A percentile compares a stretch with the other conserved stretches of the same genome.
Conservation (phyloP, 2,888 invertebrate species). For the Arrhopalites spinosus region DNA sequence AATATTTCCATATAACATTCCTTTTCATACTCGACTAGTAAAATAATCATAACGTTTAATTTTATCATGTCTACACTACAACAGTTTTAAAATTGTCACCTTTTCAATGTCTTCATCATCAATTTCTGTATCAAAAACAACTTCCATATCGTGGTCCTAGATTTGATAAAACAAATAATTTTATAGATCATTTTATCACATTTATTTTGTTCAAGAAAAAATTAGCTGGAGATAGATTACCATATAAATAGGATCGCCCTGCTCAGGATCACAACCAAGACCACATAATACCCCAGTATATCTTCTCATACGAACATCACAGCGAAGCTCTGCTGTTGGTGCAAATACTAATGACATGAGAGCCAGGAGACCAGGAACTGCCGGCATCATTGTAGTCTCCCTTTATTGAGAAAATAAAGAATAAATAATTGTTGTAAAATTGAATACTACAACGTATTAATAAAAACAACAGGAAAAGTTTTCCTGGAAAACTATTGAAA, state of each 20-base stretch:
- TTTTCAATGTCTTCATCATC: constrained; percentile 68
- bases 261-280: constrained; percentile 69
- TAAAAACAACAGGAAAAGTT: too few species aligned
- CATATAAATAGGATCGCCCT: constrained; percentile 56
- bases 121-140: constrained; percentile 77
- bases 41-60: too few species aligned
- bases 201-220: not conserved
- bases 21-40: not conserved
- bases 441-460: too few species aligned
- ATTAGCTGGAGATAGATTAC: constrained; percentile 70
- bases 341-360: constrained; percentile 80
- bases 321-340: constrained; percentile 70
- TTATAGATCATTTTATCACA: not conserved
- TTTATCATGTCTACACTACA: not conserved
- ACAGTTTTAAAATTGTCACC: constrained; percentile 60
- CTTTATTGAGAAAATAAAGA: constrained; percentile 17
- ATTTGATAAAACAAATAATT: not conserved
- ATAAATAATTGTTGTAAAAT: too few species aligned
- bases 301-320: constrained; percentile 59
- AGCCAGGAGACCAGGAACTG: constrained; percentile 79
- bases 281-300: constrained; percentile 85
- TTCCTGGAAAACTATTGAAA: too few species aligned
- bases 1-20: not conserved
- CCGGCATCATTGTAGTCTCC: constrained; percentile 88
- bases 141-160: constrained; percentile 78